phyloP scores from a whole-genome alignment of 2,888 invertebrate genomes.

The Nomada lathburiana region DNA sequence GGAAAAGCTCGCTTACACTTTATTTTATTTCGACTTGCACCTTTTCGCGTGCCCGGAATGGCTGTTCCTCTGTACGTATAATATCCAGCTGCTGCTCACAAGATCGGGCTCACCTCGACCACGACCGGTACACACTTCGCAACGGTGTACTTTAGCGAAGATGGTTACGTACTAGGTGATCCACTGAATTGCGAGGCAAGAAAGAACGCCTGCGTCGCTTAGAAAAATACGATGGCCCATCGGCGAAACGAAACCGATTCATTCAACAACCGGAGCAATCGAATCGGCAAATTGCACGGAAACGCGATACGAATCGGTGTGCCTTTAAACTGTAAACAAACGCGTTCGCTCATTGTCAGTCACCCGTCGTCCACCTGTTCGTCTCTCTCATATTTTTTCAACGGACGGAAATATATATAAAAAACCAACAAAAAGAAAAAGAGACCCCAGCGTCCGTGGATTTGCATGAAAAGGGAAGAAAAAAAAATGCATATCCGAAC shows the following conservation, averaged over 20 bases:
- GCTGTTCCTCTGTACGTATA: conserved; percentile 52
- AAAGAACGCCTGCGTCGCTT: not conserved
- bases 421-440: not conserved
- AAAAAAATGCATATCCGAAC: not conserved
- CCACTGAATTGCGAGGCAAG: not conserved
- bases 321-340: conserved; percentile 28
- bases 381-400: not conserved
- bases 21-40: conserved; percentile 73
- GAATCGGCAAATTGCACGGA: conserved; percentile 27
- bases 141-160: conserved; percentile 21
- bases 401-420: not conserved
- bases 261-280: conserved; percentile 15
- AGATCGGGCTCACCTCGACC: not conserved
- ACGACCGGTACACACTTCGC: not conserved
- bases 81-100: conserved; percentile 35
- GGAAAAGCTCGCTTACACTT: conserved; percentile 68
- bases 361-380: not conserved
- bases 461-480: conserved; percentile 4
- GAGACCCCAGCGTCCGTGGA: not conserved
- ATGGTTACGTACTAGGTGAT: conserved; percentile 18
- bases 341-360: no score
- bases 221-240: not conserved
- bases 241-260: not conserved
- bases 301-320: conserved; percentile 26
- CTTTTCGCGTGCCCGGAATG: conserved; percentile 68